These are phyloP conservation scores for Clarias batrachus DNA, from an alignment of 2,113 vertebrate genomes.

Conservation along the genomic window DNA sequence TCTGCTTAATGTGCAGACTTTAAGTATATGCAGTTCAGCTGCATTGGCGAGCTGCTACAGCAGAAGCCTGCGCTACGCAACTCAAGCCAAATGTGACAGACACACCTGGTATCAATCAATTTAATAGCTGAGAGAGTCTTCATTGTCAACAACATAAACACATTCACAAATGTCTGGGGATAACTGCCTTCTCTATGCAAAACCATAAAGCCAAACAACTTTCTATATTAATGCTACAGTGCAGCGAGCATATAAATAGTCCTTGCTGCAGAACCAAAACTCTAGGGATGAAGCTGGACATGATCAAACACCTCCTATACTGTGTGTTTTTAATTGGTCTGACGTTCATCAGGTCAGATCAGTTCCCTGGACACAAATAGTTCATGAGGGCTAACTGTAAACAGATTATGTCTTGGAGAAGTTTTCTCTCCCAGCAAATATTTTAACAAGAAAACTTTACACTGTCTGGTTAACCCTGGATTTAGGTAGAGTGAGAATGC, in stretches of 20 bases:
- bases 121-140: background rate
- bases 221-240: background rate
- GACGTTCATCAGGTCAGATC: background rate
- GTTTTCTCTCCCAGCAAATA: background rate
- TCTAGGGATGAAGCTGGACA: background rate
- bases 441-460: background rate
- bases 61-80: background rate
- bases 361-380: background rate
- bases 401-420: background rate
- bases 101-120: conserved; percentile 9
- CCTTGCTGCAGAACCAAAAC: background rate
- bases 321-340: background rate
- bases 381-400: background rate
- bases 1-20: background rate
- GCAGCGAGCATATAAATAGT: background rate
- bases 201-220: background rate
- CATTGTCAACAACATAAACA: background rate
- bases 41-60: background rate
- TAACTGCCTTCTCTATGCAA: background rate
- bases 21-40: background rate
- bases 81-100: background rate
- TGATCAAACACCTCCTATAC: background rate
- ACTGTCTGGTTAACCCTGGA: background rate
- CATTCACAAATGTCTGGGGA: background rate
- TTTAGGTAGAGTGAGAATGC: background rate